Base-by-base conservation (phyloP, 1,140 invertebrate genomes). In the Hycleus cichorii region DNA sequence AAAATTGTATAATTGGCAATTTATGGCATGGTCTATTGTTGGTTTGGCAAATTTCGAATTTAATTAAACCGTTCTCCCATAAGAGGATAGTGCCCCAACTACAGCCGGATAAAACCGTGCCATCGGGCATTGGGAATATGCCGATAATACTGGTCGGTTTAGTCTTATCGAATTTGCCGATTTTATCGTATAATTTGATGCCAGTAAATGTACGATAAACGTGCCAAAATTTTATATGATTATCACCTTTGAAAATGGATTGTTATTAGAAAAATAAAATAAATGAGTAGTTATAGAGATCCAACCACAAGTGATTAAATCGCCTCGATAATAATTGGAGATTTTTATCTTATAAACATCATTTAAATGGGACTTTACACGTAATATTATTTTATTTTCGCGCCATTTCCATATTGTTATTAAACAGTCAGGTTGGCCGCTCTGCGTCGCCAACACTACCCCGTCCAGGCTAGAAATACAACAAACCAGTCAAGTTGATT, bases 151-250 rank as follows among this genome's bases (percentile, higher is more conserved):
- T 90, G 43, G 89, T 91, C 58, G 93, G 90, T 74, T 93, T 90
- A 10, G 90, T 94, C 76, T 90, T 90, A 1, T 90, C 91, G 77
- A 95, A 96, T 70, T 88, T 80, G 4, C 92, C 92, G 12, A 91
- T 69, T 67, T 88, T 82, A 3, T 90, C 90, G 75, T 93, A 85
- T 2, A 96, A 75, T 72, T 96, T 96, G 0, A 95, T 72, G 2
- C 92, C 92, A 0, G 92, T 95, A 69, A 94, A 95, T 0, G 93
- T 94, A 62, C 83, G 70, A 0, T 85, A 85, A 84, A 95, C 93
- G 80, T 91, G 94, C 93, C 93, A 95, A 77, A 93, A 93, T 77
- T 90, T 91, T 53, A 95, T 91, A 70, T 95, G 92, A 11, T 81
- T 83, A 0, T 72, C 76, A 81, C 83, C 32, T 32, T 32, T 32